These are phyloP conservation scores for Heliconius ismenius DNA, from an alignment of 2,888 invertebrate genomes.

Conservation along the genomic window DNA sequence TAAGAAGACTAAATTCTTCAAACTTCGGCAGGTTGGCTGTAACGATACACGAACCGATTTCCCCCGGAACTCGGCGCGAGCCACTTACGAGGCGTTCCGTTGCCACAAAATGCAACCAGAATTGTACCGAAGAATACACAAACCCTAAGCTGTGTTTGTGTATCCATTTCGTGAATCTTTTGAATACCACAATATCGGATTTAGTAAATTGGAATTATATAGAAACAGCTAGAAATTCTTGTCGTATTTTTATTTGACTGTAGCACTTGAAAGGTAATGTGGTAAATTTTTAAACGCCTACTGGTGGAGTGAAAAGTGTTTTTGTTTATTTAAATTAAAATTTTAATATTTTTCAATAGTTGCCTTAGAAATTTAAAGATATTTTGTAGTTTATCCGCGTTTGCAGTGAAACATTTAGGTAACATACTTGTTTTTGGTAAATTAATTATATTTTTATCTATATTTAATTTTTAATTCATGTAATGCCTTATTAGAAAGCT, in stretches of 20 bases:
- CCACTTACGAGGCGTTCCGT: slow-evolving; percentile 64
- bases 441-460: neutral
- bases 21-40: slow-evolving; percentile 42
- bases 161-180: slow-evolving; percentile 37
- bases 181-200: slow-evolving; percentile 25
- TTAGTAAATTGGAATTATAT: slow-evolving; percentile 28
- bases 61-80: slow-evolving; percentile 55
- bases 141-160: slow-evolving; percentile 63
- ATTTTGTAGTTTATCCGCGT: neutral
- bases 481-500: too few relatives aligned
- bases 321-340: neutral
- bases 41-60: slow-evolving; percentile 59
- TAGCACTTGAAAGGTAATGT: neutral
- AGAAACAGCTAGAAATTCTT: slow-evolving; percentile 11
- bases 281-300: neutral
- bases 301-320: neutral
- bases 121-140: slow-evolving; percentile 51
- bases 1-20: slow-evolving; percentile 31
- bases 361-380: neutral
- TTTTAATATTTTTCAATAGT: neutral
- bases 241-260: neutral
- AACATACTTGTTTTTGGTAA: neutral
- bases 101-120: slow-evolving; percentile 62
- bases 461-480: too few relatives aligned
- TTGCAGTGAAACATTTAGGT: too few relatives aligned